Evolutionary conservation across 2,113 vertebrate genomes (phyloP).

Genomic region (Podarcis raffonei): DNA sequence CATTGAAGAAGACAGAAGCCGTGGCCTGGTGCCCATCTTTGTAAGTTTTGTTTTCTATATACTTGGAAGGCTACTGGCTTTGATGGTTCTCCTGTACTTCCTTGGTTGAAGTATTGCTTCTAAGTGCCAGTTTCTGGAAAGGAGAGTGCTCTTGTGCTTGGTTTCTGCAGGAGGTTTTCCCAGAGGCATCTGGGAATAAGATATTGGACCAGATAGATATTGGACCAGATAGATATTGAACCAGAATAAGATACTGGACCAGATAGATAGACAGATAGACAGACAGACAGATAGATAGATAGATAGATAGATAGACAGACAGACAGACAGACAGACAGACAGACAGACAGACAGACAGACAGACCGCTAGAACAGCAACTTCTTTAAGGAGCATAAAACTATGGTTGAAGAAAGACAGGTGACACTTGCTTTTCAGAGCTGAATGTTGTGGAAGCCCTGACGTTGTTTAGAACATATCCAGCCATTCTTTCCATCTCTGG

Average conservation of each 20-base stretch:
- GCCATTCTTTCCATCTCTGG: not conserved
- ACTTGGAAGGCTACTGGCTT: no score
- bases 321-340: no score
- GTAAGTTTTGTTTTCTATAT: slow-evolving; percentile 72
- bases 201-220: no score
- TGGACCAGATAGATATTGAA: no score
- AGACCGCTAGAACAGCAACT: not conserved
- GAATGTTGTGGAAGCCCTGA: not conserved
- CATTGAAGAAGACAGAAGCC: slow-evolving; percentile 85
- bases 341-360: not conserved
- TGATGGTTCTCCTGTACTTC: not conserved
- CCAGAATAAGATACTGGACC: no score
- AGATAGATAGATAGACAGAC: no score
- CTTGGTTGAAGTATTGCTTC: no score
- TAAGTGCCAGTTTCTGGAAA: not conserved
- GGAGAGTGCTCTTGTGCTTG: no score
- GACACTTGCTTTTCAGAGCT: not conserved
- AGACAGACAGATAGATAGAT: not conserved
- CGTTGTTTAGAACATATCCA: not conserved
- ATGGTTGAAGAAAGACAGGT: not conserved
- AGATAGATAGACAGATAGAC: no score
- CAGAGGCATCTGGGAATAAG: no score
- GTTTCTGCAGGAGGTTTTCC: not conserved
- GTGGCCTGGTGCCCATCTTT: slow-evolving; percentile 90
- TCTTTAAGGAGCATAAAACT: not conserved